Evolutionary conservation across 1,140 invertebrate genomes (phyloP).

Genomic region (Dendrolimus kikuchii): DNA sequence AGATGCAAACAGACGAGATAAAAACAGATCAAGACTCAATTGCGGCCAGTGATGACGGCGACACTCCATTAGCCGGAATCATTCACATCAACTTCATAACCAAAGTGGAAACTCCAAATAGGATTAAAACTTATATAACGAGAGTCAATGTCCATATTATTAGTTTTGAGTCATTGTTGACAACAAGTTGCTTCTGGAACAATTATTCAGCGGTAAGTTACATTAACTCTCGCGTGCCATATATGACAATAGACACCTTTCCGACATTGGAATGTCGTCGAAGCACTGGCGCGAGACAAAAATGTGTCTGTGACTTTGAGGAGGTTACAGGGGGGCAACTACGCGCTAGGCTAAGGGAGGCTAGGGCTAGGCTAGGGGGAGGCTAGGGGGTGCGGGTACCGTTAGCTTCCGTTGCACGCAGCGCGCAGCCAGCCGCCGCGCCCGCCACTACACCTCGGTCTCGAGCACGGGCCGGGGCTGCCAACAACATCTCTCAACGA

Average conservation of each 20-base stretch:
- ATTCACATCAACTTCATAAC: neutral
- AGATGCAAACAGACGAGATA: conserved; percentile 42
- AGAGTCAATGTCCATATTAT: no score
- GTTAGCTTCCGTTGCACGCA: conserved; percentile 49
- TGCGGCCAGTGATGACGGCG: conserved; percentile 33
- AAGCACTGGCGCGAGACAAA: neutral
- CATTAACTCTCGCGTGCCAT: no score
- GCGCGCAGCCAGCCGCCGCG: conserved; percentile 46
- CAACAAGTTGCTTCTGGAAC: no score
- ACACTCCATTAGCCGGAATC: conserved; percentile 24
- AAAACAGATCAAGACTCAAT: conserved; percentile 35
- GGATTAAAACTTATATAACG: no score
- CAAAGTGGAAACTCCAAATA: no score
- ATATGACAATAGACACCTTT: no score
- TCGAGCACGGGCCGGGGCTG: conserved; percentile 66
- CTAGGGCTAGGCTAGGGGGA: conserved; percentile 14
- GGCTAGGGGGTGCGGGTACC: conserved; percentile 40
- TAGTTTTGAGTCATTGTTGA: no score
- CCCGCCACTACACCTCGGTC: conserved; percentile 71
- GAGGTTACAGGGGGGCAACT: conserved; percentile 1
- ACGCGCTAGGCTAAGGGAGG: conserved; percentile 12
- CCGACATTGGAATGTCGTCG: conserved; percentile 6
- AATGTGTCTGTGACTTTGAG: neutral
- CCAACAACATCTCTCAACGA: conserved; percentile 66
- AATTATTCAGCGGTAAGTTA: no score